phyloP scores from a whole-genome alignment of 2,113 vertebrate species.

The Dromaius novaehollandiae region DNA sequence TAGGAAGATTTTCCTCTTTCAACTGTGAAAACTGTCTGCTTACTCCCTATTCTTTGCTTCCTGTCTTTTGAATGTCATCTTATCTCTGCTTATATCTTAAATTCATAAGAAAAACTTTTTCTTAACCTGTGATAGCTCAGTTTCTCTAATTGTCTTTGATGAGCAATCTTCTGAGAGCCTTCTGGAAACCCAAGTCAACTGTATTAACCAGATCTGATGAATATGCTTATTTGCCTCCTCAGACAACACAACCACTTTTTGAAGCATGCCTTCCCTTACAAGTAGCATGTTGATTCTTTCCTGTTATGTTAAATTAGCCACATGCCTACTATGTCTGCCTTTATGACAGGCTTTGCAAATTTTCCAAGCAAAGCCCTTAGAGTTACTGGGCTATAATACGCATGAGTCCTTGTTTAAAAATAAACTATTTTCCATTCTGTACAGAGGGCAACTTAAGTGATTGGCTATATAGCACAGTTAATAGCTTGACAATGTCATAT shows the following conservation, averaged over 20 bases:
- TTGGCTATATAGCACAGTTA: neutral
- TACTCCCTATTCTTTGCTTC: neutral
- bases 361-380: neutral
- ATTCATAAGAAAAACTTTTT: neutral
- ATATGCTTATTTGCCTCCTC: neutral
- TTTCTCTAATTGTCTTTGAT: neutral
- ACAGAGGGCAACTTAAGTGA: neutral
- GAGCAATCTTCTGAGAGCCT: neutral
- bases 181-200: neutral
- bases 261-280: neutral
- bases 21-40: neutral
- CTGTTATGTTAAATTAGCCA: neutral
- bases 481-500: neutral
- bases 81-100: neutral
- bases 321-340: neutral
- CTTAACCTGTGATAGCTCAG: neutral
- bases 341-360: neutral
- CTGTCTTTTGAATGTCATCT: neutral
- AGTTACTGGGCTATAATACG: neutral
- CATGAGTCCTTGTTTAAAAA: neutral
- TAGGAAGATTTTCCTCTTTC: neutral
- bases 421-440: neutral
- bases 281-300: neutral
- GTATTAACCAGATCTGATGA: neutral
- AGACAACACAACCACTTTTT: neutral